These are phyloP conservation scores for Oxystoma pomonae DNA, from an alignment of 2,888 invertebrate species.

Conservation along the genomic window DNA sequence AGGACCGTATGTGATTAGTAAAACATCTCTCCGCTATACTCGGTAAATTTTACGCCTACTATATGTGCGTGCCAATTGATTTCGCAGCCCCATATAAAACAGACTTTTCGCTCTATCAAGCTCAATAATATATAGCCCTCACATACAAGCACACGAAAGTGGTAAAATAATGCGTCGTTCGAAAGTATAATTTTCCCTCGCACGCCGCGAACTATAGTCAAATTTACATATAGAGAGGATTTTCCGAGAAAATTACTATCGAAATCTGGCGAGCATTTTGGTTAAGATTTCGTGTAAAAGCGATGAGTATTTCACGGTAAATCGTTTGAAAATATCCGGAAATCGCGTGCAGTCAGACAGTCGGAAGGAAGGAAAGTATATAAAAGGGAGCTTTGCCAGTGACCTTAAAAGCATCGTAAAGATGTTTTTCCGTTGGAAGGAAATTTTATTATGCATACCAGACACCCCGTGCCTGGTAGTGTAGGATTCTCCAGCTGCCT, in stretches of 20 bases:
- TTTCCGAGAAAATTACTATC: conserved; percentile 21
- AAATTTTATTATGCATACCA: too few relatives aligned
- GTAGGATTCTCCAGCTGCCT: too few relatives aligned
- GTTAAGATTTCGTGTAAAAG: neutral
- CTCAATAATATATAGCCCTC: neutral
- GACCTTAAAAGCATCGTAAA: neutral
- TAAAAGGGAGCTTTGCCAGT: neutral
- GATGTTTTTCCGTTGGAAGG: too few relatives aligned
- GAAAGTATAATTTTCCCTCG: conserved; percentile 17
- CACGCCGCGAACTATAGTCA: conserved; percentile 17
- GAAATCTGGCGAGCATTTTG: conserved; percentile 16
- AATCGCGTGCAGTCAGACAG: neutral
- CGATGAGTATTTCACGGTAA: neutral
- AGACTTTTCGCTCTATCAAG: neutral
- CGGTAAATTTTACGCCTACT: too few relatives aligned
- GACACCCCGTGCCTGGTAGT: too few relatives aligned
- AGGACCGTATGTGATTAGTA: too few relatives aligned
- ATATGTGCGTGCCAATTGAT: neutral
- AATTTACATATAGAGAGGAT: conserved; percentile 26
- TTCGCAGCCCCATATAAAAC: neutral
- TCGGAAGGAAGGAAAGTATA: neutral
- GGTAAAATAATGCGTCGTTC: neutral
- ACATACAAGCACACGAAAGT: neutral
- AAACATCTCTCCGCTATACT: too few relatives aligned
- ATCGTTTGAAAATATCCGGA: neutral